Percentiles rank a stretch among this genome's conserved stretches.
phyloP scores from a whole-genome alignment of 2,797 vertebrate genomes.

The Acrossocheilus fasciatus region DNA sequence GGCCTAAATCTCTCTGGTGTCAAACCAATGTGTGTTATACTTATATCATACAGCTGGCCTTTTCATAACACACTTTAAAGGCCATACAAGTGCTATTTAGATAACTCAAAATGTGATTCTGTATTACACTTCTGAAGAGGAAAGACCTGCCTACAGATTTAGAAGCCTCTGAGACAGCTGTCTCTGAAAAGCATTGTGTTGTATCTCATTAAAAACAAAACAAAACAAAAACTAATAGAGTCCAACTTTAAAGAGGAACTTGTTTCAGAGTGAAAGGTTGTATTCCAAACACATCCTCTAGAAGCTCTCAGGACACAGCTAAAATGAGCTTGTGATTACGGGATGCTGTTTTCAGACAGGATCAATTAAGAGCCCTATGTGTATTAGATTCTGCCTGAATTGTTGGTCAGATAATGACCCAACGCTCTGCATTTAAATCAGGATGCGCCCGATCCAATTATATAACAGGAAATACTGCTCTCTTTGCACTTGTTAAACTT shows the following conservation, averaged over 20 bases:
- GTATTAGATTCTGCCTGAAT: slow-evolving; percentile 70
- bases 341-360: slow-evolving; percentile 70
- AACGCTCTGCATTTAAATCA: slow-evolving; percentile 70
- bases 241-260: neutral
- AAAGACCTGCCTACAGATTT: slow-evolving; percentile 4
- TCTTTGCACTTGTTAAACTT: slow-evolving; percentile 35
- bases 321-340: slow-evolving; percentile 69
- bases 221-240: slow-evolving; percentile 25
- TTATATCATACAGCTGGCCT: neutral
- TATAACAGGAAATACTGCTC: slow-evolving; percentile 32
- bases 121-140: neutral
- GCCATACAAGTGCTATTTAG: neutral
- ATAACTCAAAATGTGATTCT: neutral
- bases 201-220: slow-evolving; percentile 42
- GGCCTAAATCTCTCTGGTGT: neutral
- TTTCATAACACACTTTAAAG: neutral
- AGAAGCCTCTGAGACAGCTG: neutral
- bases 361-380: slow-evolving; percentile 74
- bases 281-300: slow-evolving; percentile 72
- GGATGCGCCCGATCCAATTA: slow-evolving; percentile 51
- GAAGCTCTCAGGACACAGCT: slow-evolving; percentile 69
- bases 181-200: neutral
- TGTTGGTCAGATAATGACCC: slow-evolving; percentile 69
- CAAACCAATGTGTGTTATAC: neutral
- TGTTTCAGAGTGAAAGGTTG: slow-evolving; percentile 70